Conservation (phyloP, 2,888 invertebrate genomes). For the Orthosia incerta region DNA sequence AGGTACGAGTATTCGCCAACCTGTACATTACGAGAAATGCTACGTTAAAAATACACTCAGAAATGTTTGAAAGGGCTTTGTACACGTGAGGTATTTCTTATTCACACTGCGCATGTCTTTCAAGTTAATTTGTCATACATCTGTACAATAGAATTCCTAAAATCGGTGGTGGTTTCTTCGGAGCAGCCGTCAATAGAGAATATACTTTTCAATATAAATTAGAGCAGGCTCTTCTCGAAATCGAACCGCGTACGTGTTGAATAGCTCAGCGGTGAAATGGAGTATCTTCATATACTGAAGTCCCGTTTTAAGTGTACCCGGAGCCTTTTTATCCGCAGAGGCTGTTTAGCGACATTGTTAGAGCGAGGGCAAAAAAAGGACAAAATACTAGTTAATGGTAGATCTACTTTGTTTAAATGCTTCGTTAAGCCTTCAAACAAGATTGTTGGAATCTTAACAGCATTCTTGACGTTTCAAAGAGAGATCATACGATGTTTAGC, state of each 20-base stretch:
- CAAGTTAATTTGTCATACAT: slow-evolving; percentile 72
- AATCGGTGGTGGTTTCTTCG: slow-evolving; percentile 66
- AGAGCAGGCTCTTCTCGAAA: slow-evolving; percentile 2
- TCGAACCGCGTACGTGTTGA: slow-evolving; percentile 22
- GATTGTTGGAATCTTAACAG: slow-evolving; percentile 14
- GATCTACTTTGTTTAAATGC: slow-evolving; percentile 6
- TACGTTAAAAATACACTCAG: slow-evolving; percentile 19
- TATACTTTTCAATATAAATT: slow-evolving; percentile 11
- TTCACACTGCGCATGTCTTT: slow-evolving; percentile 84
- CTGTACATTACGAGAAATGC: slow-evolving; percentile 6
- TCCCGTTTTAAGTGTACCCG: slow-evolving; percentile 24
- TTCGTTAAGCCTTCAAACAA: slow-evolving; percentile 3
- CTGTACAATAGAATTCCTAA: slow-evolving; percentile 62
- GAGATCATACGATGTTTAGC: slow-evolving; percentile 12
- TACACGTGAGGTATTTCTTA: slow-evolving; percentile 75
- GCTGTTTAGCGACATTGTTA: slow-evolving; percentile 41
- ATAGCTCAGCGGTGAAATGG: slow-evolving; percentile 18
- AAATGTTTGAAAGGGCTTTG: slow-evolving; percentile 33
- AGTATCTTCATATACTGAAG: slow-evolving; percentile 17
- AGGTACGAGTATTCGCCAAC: slow-evolving; percentile 9
- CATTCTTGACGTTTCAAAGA: slow-evolving; percentile 10
- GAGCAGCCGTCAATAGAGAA: neutral
- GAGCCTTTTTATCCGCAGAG: slow-evolving; percentile 37
- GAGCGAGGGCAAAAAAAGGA: neutral
- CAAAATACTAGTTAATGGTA: neutral